Evolutionary conservation across 2,888 invertebrate genomes (phyloP), one percentile per base, ranked within the genome.

Genomic region (Bombylius major): DNA sequence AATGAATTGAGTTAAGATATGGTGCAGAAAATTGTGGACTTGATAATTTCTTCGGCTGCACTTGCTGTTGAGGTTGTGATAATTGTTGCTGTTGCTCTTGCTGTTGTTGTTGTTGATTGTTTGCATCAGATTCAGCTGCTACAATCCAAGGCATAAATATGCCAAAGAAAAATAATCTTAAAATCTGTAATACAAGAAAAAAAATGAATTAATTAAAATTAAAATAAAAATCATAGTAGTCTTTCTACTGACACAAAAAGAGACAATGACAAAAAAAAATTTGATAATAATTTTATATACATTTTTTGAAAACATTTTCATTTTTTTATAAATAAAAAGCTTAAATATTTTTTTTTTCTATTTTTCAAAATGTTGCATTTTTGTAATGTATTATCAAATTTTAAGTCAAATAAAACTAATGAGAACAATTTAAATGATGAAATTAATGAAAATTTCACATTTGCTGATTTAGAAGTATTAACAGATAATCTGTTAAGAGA

Each of bases 161-260:
- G 32, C 50, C 45, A 5, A 34, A 14, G 12, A 54, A 14, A 45
- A 54, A 14, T 8, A 50, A 45, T 14, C 33, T 54, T 12, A 49
- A 54, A n/a, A 50, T 45, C 54, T 54, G 54, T 1, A 50, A 54
- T 12, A 14, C 44, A 54, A 34, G 32, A 31, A 44, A 42, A 42
- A 42, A 42, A 42, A 42, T 5, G 4, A 11, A 4, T 42, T 11
- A 8, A 42, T 42, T 23, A 23, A 23, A 23, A n/a, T n/a, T n/a
- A 23, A 23, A 23, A 23, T 2, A 23, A 23, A 23, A 23, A 23
- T 23, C 23, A 23, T 23, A 23, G 23, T 23, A 23, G 23, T 23
- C 23, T 23, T 23, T 23, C 23, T 23, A 23, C 23, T 23, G n/a
- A n/a, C n/a, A n/a, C n/a, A n/a, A n/a, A n/a, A 23, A 23, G 23